These are phyloP conservation scores for Zaprionus gabonicus DNA, from an alignment of 1,140 invertebrate genomes.

Conservation along the genomic window DNA sequence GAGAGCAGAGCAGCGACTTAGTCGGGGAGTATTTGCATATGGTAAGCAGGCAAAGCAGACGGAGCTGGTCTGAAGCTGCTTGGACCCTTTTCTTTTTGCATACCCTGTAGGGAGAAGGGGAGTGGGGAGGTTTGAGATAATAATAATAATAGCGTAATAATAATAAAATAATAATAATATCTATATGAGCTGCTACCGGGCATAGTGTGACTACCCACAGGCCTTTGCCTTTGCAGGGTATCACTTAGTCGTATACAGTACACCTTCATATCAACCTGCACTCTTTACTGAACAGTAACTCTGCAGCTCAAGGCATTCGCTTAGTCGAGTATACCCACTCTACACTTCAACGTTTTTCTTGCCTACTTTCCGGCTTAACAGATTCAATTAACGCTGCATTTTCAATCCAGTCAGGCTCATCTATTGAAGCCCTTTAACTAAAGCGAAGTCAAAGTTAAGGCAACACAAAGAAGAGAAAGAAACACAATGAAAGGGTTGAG, in stretches of 20 bases:
- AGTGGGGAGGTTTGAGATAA: not conserved
- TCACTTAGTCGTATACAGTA: no score
- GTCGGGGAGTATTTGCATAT: slow-evolving; percentile 75
- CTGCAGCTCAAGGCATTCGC: not conserved
- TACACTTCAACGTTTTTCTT: slow-evolving; percentile 24
- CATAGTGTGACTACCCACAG: no score
- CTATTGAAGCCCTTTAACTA: not conserved
- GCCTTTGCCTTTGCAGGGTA: no score
- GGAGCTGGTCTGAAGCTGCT: not conserved
- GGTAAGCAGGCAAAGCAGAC: slow-evolving; percentile 54
- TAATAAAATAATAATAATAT: not conserved
- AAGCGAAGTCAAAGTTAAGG: not conserved
- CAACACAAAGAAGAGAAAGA: not conserved
- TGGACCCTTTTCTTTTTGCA: slow-evolving; percentile 52
- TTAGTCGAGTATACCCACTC: not conserved
- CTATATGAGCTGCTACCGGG: no score
- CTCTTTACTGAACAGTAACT: not conserved
- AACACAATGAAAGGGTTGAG: not conserved
- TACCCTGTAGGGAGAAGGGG: not conserved
- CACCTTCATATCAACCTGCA: no score
- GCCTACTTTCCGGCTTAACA: slow-evolving; percentile 52
- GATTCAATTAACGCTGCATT: slow-evolving; percentile 75
- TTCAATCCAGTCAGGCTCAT: slow-evolving; percentile 10
- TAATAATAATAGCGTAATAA: not conserved
- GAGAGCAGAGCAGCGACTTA: slow-evolving; percentile 28